These are phyloP conservation scores for Xestobium rufovillosum DNA, from an alignment of 2,888 invertebrate genomes.

Conservation along the genomic window DNA sequence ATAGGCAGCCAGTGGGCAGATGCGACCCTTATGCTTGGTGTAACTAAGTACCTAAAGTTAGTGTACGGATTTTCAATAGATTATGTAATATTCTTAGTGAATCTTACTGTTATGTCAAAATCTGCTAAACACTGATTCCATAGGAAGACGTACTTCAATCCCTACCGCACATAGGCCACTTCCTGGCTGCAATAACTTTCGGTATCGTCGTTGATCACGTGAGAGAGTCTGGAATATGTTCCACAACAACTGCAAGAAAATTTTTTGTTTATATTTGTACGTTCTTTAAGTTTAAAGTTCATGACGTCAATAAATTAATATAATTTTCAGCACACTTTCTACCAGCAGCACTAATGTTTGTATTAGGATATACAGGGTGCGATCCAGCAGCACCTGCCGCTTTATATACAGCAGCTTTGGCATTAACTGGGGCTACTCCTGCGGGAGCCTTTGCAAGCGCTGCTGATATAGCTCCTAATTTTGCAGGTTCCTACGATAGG, in stretches of 20 bases:
- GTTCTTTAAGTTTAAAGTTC: constrained; percentile 20
- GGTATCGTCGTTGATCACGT: constrained; percentile 52
- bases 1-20: constrained; percentile 55
- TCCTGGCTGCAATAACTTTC: constrained; percentile 49
- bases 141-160: constrained; percentile 51
- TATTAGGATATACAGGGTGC: constrained; percentile 54
- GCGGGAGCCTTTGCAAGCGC: constrained; percentile 53
- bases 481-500: constrained; percentile 37
- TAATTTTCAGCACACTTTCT: constrained; percentile 48
- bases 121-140: too few species aligned
- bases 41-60: constrained; percentile 51
- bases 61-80: constrained; percentile 53
- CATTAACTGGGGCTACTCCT: constrained; percentile 51
- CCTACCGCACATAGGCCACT: constrained; percentile 51
- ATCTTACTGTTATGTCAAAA: constrained; percentile 7
- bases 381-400: constrained; percentile 51
- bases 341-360: constrained; percentile 51
- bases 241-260: constrained; percentile 51
- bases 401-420: constrained; percentile 50
- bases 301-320: not conserved
- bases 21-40: constrained; percentile 50
- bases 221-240: constrained; percentile 46
- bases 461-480: constrained; percentile 52
- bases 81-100: constrained; percentile 42
- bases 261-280: constrained; percentile 51